Evolutionary conservation across 2,888 invertebrate species (phyloP).

Genomic region (Mimachlamys varia): DNA sequence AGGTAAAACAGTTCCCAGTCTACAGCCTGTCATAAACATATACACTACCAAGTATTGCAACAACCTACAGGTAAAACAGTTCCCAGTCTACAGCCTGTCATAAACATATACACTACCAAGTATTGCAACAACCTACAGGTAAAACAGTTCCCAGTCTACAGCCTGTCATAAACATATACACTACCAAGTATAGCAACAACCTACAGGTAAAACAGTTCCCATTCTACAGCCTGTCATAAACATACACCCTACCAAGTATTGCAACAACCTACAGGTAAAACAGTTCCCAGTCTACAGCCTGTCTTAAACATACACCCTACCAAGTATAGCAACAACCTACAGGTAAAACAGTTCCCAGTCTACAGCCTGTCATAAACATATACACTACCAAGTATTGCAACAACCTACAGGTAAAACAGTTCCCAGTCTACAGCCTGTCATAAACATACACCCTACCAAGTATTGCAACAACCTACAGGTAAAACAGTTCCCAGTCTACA

Average conservation of each 20-base stretch:
- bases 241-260: constrained; percentile 95
- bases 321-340: constrained; percentile 87
- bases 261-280: constrained; percentile 84
- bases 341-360: constrained; percentile 78
- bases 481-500: constrained; percentile 18
- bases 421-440: too few species aligned
- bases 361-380: constrained; percentile 83
- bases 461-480: constrained; percentile 86
- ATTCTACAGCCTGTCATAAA: too few species aligned
- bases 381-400: constrained; percentile 92
- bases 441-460: constrained; percentile 93
- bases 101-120: constrained; percentile 93
- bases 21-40: constrained; percentile 83
- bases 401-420: constrained; percentile 83
- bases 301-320: constrained; percentile 90
- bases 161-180: constrained; percentile 88
- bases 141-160: constrained; percentile 18
- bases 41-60: constrained; percentile 92
- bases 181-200: constrained; percentile 88
- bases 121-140: constrained; percentile 86
- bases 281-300: not conserved
- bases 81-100: too few species aligned
- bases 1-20: constrained; percentile 78
- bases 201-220: constrained; percentile 82
- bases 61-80: constrained; percentile 83